Evolutionary conservation across 2,113 vertebrate species (phyloP).

Genomic region (Takifugu bimaculatus): DNA sequence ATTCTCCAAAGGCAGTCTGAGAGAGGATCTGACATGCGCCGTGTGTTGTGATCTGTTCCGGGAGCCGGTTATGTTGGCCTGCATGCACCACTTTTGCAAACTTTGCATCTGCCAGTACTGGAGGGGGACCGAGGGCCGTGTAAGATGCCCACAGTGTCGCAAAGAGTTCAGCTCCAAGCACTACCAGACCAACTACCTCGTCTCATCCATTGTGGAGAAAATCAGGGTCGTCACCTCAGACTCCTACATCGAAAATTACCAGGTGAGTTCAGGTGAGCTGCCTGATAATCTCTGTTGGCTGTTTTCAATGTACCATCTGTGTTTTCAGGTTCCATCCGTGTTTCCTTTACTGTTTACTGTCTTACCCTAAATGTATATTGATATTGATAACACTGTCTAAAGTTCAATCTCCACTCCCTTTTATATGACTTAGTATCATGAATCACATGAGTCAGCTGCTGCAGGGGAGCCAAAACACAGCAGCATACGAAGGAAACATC

Average conservation of each 20-base stretch:
- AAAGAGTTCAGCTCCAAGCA: slow-evolving; percentile 67
- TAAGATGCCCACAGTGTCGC: slow-evolving; percentile 83
- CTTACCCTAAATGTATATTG: background rate
- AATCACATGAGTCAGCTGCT: slow-evolving; percentile 4
- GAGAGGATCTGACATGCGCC: slow-evolving; percentile 84
- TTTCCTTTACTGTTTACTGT: slow-evolving; percentile 10
- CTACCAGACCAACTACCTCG: slow-evolving; percentile 81
- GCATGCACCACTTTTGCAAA: slow-evolving; percentile 88
- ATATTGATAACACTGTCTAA: slow-evolving; percentile 20
- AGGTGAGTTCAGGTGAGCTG: slow-evolving; percentile 60
- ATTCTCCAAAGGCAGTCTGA: slow-evolving; percentile 62
- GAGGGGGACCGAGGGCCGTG: slow-evolving; percentile 58
- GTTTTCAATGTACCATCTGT: background rate
- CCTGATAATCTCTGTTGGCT: background rate
- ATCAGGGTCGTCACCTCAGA: slow-evolving; percentile 68
- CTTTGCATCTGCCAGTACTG: slow-evolving; percentile 82
- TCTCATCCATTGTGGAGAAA: slow-evolving; percentile 82
- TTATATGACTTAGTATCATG: slow-evolving; percentile 15
- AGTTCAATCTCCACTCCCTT: slow-evolving; percentile 32
- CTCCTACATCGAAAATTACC: slow-evolving; percentile 53
- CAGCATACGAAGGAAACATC: background rate
- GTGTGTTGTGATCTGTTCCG: slow-evolving; percentile 84
- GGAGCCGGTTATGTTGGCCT: slow-evolving; percentile 84
- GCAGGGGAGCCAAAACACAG: background rate
- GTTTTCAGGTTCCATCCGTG: slow-evolving; percentile 23